These are phyloP conservation scores for Ginglymostoma cirratum DNA, from an alignment of 2,113 vertebrate genomes.

Conservation along the genomic window DNA sequence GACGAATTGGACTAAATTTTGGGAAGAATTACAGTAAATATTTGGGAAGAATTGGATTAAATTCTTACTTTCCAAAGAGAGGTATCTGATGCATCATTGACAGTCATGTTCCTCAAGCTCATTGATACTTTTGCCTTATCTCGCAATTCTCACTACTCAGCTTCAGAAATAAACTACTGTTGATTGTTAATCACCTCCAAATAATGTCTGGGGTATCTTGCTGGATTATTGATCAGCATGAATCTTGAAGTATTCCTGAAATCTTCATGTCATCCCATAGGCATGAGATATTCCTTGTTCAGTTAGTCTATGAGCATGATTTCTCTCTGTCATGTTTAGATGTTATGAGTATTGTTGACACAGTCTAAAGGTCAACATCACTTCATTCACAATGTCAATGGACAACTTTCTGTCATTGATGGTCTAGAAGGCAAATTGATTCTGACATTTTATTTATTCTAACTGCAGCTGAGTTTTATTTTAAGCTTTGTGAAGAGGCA, in stretches of 20 bases:
- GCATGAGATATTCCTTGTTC: slow-evolving; percentile 17
- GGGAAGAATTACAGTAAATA: neutral
- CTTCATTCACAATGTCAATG: slow-evolving; percentile 62
- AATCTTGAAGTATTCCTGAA: slow-evolving; percentile 25
- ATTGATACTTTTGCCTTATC: slow-evolving; percentile 47
- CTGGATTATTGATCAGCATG: slow-evolving; percentile 14
- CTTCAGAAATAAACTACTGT: neutral
- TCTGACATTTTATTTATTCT: slow-evolving; percentile 55
- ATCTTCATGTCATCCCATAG: slow-evolving; percentile 18
- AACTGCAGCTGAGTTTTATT: slow-evolving; percentile 45
- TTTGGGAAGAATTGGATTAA: neutral
- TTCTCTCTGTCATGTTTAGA: slow-evolving; percentile 23
- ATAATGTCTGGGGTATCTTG: neutral
- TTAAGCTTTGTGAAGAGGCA: slow-evolving; percentile 44
- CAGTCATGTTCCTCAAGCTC: slow-evolving; percentile 6
- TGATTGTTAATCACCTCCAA: neutral
- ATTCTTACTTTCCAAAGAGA: slow-evolving; percentile 44
- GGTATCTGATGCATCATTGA: slow-evolving; percentile 45
- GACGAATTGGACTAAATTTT: neutral
- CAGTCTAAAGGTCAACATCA: slow-evolving; percentile 45
- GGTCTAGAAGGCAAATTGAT: slow-evolving; percentile 50
- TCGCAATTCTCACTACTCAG: slow-evolving; percentile 47
- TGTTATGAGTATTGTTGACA: slow-evolving; percentile 26
- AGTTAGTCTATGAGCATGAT: neutral
- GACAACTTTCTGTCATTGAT: slow-evolving; percentile 45